Percentiles rank a stretch among this genome's conserved stretches.
phyloP scores from a whole-genome alignment of 64 coral and sea anemone genomes.

The Porites lutea region DNA sequence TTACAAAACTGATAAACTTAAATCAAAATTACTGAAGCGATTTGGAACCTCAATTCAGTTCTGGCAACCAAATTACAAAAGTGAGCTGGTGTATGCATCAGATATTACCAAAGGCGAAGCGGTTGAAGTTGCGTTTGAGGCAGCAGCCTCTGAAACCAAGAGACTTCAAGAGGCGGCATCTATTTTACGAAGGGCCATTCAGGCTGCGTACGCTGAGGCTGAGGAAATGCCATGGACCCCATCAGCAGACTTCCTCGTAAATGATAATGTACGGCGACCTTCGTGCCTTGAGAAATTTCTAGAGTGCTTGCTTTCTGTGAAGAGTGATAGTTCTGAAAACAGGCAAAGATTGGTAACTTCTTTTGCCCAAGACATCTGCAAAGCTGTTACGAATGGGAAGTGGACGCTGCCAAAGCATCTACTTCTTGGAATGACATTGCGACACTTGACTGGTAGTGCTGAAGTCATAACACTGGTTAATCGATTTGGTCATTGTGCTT shows the following conservation, averaged over 20 bases:
- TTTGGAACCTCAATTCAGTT: not conserved
- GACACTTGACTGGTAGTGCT: slow-evolving; percentile 13
- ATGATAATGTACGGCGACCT: no score
- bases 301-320: no score
- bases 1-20: slow-evolving; percentile 3
- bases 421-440: not conserved
- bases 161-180: not conserved
- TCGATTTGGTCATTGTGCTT: not conserved
- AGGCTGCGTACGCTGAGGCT: not conserved
- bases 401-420: slow-evolving; percentile 18
- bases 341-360: not conserved
- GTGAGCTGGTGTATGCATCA: no score
- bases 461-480: not conserved
- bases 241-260: not conserved
- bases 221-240: not conserved
- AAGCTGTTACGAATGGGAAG: not conserved
- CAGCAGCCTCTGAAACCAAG: not conserved
- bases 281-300: no score
- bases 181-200: not conserved
- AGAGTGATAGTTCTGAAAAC: no score
- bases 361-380: slow-evolving; percentile 12
- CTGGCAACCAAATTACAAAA: not conserved
- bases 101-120: not conserved
- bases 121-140: not conserved
- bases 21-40: not conserved